Evolutionary conservation across 2,888 invertebrate genomes (phyloP).

Genomic region (Drosophila quinaria): DNA sequence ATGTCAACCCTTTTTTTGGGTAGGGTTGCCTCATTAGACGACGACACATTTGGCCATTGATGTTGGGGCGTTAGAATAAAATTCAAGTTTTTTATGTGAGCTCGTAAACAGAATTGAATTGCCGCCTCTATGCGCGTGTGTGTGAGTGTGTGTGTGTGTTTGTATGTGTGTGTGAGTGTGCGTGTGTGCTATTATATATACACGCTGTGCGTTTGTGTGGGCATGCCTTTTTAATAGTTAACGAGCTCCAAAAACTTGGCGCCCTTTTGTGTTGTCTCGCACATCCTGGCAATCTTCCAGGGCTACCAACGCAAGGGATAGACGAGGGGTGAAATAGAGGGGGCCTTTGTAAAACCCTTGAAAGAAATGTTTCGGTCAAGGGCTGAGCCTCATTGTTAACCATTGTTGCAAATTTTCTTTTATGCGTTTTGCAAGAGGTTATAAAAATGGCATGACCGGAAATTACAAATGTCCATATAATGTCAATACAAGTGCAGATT

Average conservation of each 20-base stretch:
- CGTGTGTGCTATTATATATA: slow-evolving; percentile 39
- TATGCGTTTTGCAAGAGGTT: slow-evolving; percentile 69
- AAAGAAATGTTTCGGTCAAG: slow-evolving; percentile 38
- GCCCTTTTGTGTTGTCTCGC: slow-evolving; percentile 41
- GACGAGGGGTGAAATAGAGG: too few relatives aligned
- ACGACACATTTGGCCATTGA: slow-evolving; percentile 61
- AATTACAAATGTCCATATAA: slow-evolving; percentile 82
- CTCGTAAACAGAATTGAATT: slow-evolving; percentile 84
- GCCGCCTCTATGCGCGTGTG: slow-evolving; percentile 34
- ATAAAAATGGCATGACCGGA: slow-evolving; percentile 79
- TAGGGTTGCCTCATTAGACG: slow-evolving; percentile 69
- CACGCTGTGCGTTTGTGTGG: slow-evolving; percentile 14
- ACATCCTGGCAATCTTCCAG: slow-evolving; percentile 54
- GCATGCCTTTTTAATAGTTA: slow-evolving; percentile 76
- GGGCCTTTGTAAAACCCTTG: slow-evolving; percentile 18
- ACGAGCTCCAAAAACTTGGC: slow-evolving; percentile 68
- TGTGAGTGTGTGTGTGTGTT: slow-evolving; percentile 8
- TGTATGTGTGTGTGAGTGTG: slow-evolving; percentile 25
- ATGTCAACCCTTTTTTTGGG: slow-evolving; percentile 57
- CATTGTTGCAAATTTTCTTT: slow-evolving; percentile 79
- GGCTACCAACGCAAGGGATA: background rate
- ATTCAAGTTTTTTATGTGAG: slow-evolving; percentile 83
- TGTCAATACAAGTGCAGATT: slow-evolving; percentile 81
- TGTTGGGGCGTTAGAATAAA: slow-evolving; percentile 72
- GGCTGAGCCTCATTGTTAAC: slow-evolving; percentile 65